Base-by-base conservation (phyloP, 2,888 invertebrate species). In the Desoria tigrina region DNA sequence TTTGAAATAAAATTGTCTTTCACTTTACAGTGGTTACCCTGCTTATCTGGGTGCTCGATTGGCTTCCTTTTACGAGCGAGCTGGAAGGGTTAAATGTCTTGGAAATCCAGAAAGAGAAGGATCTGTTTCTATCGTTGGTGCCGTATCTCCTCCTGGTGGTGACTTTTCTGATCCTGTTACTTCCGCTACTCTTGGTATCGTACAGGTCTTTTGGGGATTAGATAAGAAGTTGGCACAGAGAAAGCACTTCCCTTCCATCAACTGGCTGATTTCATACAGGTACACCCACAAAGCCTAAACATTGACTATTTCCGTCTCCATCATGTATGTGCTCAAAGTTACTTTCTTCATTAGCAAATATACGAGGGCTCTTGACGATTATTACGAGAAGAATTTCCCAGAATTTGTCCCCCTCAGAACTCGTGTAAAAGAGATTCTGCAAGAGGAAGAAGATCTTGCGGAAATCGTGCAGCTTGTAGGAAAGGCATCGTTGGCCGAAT, bases 121-220 rank as follows among this genome's bases (percentile, higher is more conserved):
- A 66, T 96, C 95, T 65, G 98, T 99, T 63, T 97, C 96, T 77
- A 99, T 99, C 83, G 99, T 99, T 70, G 99, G 99, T 75, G 99
- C 99, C 80, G 98, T 99, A 71, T 99, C 98, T 1, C 99, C 98
- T 53, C 99, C 99, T 79, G 39, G 60, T 49, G 68, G 99, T 83
- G 99, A 99, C 84, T 99, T 99, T 87, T 97, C 99, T 21, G 99
- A 99, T 86, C 99, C 99, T 60, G 99, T 99, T 62, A 99, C 99
- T 2, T 94, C 98, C 0, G 98, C 99, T 67, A 99, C 99, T 18
- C 87, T 99, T 70, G 93, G 94, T 84, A 98, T 99, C 81, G 97
- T 97, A 69, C 97, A 98, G 82, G 98, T 98, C 83, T 98, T 98
- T 85, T 98, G 98, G 98, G 98, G 98, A 69, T 84, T 98, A 79